Evolutionary conservation across 1,140 invertebrate genomes (phyloP).

Genomic region (Drosophila arizonae): DNA sequence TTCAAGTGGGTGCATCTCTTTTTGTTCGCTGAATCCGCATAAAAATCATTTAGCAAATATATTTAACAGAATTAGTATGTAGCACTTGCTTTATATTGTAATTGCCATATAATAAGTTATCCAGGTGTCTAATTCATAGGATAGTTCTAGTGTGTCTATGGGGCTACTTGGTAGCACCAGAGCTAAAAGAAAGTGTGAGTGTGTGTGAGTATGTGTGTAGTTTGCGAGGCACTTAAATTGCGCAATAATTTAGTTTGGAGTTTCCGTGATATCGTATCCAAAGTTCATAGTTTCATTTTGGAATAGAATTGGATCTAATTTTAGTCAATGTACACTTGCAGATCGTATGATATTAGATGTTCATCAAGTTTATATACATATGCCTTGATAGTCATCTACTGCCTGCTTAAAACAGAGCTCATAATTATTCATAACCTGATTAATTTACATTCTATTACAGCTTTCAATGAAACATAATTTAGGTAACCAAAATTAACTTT

Average conservation of each 20-base stretch:
- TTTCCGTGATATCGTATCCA: not conserved
- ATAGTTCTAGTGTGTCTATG: slow-evolving; percentile 2
- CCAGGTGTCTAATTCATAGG: not conserved
- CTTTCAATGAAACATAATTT: too few species aligned
- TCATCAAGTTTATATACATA: too few species aligned
- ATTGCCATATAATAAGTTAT: not conserved
- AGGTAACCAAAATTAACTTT: too few species aligned
- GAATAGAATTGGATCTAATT: not conserved
- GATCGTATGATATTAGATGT: too few species aligned
- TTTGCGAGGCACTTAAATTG: slow-evolving; percentile 52
- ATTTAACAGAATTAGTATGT: not conserved
- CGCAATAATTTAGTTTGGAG: slow-evolving; percentile 23
- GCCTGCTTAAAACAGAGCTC: too few species aligned
- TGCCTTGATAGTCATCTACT: too few species aligned
- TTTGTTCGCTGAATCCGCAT: too few species aligned
- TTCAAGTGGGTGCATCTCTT: not conserved
- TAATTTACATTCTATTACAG: too few species aligned
- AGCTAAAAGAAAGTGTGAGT: not conserved
- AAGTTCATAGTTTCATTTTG: not conserved
- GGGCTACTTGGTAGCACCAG: not conserved
- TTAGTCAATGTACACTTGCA: not conserved
- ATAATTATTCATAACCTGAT: not conserved
- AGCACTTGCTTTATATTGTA: not conserved
- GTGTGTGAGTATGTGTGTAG: not conserved
- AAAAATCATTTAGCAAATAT: slow-evolving; percentile 1